Evolutionary conservation across 2,113 vertebrate genomes (phyloP).

Genomic region (Phylloscopus whistleri): DNA sequence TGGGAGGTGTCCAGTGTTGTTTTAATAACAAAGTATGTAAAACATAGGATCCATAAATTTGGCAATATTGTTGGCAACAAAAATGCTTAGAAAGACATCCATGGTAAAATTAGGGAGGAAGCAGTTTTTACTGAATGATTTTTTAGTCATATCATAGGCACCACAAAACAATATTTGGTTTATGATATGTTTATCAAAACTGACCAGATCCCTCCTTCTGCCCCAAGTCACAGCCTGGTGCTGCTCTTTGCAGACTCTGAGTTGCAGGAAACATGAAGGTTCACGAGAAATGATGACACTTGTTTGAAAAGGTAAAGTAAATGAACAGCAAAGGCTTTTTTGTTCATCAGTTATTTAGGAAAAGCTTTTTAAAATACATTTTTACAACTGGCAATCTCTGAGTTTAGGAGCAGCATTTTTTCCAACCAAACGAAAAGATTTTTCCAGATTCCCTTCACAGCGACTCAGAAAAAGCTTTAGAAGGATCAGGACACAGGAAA

Average conservation of each 20-base stretch:
- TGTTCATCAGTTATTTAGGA: background rate
- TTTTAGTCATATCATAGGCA: background rate
- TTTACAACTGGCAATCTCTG: background rate
- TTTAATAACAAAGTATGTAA: background rate
- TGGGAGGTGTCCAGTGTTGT: background rate
- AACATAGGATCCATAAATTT: no score
- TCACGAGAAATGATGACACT: rapidly evolving
- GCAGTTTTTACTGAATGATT: background rate
- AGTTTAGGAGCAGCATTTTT: background rate
- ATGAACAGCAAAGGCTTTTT: background rate
- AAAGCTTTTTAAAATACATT: background rate
- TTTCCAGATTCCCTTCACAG: background rate
- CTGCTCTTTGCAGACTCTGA: background rate
- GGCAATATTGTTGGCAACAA: no score
- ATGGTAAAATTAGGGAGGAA: background rate
- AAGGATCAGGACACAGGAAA: background rate
- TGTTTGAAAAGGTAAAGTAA: background rate
- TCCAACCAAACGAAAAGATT: background rate
- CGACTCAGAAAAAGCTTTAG: background rate
- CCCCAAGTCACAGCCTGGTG: rapidly evolving
- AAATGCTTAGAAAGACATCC: background rate
- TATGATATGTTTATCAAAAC: background rate
- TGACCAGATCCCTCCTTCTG: background rate
- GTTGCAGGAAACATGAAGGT: background rate
- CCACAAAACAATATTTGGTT: background rate